A percentile compares a stretch with the other conserved stretches of the same genome.
These are phyloP conservation scores for Drepana arcuata DNA, from an alignment of 1,140 invertebrate species.

Conservation along the genomic window DNA sequence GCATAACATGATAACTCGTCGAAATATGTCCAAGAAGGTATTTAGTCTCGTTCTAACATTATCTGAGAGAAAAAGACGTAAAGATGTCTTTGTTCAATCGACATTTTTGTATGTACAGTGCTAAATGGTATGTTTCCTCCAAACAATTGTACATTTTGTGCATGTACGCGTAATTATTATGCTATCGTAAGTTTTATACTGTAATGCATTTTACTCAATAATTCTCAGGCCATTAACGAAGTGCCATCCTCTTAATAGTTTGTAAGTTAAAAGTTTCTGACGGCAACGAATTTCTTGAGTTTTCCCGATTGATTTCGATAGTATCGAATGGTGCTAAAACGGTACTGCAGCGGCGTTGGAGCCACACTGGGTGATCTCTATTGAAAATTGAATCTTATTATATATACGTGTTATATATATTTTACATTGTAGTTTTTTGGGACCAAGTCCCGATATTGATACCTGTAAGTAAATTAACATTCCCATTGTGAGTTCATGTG, in stretches of 20 bases:
- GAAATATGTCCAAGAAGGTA: too few species aligned
- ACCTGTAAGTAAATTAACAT: conserved; percentile 67
- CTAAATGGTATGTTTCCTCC: too few species aligned
- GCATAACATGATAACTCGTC: too few species aligned
- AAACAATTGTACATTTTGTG: too few species aligned
- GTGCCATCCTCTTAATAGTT: conserved; percentile 69
- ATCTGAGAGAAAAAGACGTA: too few species aligned
- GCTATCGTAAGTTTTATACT: conserved; percentile 51
- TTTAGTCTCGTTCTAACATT: too few species aligned
- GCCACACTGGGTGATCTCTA: conserved; percentile 53
- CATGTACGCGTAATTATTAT: too few species aligned
- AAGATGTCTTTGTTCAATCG: too few species aligned
- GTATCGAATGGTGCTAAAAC: conserved; percentile 39
- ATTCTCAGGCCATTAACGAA: conserved; percentile 69
- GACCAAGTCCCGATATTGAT: conserved; percentile 59
- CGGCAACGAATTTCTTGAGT: conserved; percentile 47
- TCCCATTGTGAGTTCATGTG: conserved; percentile 67
- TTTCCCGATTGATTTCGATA: not conserved
- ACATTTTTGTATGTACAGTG: too few species aligned
- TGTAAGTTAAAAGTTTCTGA: conserved; percentile 57
- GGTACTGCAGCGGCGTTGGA: conserved; percentile 37
- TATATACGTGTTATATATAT: conserved; percentile 50
- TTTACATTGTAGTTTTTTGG: conserved; percentile 46
- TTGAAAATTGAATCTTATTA: conserved; percentile 51
- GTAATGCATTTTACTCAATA: conserved; percentile 70